These are phyloP conservation scores for Idris sp. DNA, from an alignment of 1,140 invertebrate species.

Conservation along the genomic window DNA sequence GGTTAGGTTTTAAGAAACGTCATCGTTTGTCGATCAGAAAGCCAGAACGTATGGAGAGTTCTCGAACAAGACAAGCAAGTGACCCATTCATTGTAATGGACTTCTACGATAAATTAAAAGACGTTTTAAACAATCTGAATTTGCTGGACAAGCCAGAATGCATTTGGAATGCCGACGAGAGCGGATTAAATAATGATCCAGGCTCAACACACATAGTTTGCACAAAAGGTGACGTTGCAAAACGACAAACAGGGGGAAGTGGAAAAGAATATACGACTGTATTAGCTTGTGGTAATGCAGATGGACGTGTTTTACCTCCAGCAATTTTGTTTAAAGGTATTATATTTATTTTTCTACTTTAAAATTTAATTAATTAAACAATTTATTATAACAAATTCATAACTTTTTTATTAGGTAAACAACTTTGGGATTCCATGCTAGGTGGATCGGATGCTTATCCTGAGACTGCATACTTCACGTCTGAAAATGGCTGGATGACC, in stretches of 20 bases:
- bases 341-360: no score
- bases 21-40: no score
- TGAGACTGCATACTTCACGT: conserved; percentile 15
- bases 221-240: conserved; percentile 5
- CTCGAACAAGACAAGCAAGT: conserved; percentile 5
- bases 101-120: conserved; percentile 16
- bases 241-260: conserved; percentile 12
- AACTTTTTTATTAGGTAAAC: conserved; percentile 13
- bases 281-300: no score
- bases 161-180: conserved; percentile 17
- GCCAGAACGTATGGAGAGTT: conserved; percentile 15
- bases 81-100: conserved; percentile 19
- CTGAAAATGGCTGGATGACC: conserved; percentile 27
- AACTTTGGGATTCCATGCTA: conserved; percentile 24
- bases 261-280: conserved; percentile 9
- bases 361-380: no score
- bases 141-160: conserved; percentile 1
- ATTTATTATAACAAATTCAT: no score
- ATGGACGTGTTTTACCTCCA: not conserved
- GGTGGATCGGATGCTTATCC: conserved; percentile 9
- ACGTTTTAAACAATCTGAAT: not conserved
- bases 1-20: conserved; percentile 12
- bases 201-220: conserved; percentile 10
- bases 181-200: no score
- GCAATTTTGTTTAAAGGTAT: not conserved